phyloP scores from a whole-genome alignment of 1,140 invertebrate genomes.

The Chironomus striatipennis region DNA sequence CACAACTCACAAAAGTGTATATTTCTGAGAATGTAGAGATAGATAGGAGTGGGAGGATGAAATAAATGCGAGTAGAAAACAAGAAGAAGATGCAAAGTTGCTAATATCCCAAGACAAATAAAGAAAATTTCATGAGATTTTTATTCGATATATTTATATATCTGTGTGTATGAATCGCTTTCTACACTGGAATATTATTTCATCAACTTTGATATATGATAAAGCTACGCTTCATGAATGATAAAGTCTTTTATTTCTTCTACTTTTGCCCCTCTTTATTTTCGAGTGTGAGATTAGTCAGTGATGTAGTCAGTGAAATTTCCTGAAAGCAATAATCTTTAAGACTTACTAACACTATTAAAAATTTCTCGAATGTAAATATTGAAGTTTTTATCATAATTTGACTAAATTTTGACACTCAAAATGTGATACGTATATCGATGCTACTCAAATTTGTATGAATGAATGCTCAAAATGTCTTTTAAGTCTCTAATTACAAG shows the following conservation, averaged over 20 bases:
- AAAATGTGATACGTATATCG: no score
- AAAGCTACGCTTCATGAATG: constrained; percentile 18
- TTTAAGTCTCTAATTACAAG: no score
- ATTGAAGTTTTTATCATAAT: no score
- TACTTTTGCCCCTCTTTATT: background rate
- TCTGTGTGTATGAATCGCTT: background rate
- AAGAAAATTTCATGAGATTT: constrained; percentile 11
- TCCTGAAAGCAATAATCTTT: no score
- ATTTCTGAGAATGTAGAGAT: background rate
- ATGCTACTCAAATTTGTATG: no score
- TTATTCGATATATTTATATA: background rate
- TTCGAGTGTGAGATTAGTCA: background rate
- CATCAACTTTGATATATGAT: constrained; percentile 24
- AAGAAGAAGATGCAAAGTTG: background rate
- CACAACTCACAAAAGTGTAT: constrained; percentile 7
- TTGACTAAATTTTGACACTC: no score
- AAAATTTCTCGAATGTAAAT: no score
- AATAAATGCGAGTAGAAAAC: background rate
- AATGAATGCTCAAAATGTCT: no score
- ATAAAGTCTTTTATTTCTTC: background rate
- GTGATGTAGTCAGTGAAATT: no score
- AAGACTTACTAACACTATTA: no score
- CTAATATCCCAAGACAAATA: constrained; percentile 23
- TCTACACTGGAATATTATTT: constrained; percentile 14
- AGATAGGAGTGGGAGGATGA: background rate